Conservation (phyloP, 2,888 invertebrate genomes). For the Sclerodermus sp. region DNA sequence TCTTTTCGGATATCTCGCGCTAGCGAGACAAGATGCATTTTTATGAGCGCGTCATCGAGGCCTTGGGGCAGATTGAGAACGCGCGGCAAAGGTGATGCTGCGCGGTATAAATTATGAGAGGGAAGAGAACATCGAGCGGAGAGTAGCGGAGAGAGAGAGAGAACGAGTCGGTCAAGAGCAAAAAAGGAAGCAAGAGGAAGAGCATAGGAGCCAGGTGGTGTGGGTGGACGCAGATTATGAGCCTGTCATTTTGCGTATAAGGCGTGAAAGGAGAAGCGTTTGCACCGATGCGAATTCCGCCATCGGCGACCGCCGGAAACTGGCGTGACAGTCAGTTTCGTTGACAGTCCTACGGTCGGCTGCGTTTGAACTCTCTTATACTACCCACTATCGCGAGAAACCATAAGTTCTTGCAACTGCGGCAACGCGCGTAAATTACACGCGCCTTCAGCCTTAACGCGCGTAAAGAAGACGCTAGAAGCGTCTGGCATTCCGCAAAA, state of each 20-base stretch:
- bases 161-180: conserved; percentile 5
- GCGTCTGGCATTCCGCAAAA: too few relatives aligned
- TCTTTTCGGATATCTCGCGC: too few relatives aligned
- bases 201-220: conserved; percentile 19
- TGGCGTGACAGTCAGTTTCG: conserved; percentile 9
- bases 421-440: too few relatives aligned
- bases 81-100: too few relatives aligned
- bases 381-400: too few relatives aligned
- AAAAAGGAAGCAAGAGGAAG: neutral
- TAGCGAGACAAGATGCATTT: too few relatives aligned
- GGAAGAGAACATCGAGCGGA: too few relatives aligned
- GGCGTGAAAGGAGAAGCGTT: conserved; percentile 39
- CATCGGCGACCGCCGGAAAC: conserved; percentile 11
- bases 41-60: conserved; percentile 14
- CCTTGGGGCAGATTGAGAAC: conserved; percentile 2
- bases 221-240: conserved; percentile 47
- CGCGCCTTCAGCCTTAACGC: too few relatives aligned
- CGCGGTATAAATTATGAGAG: too few relatives aligned
- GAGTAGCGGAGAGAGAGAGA: neutral
- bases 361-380: too few relatives aligned
- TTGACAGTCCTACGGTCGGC: neutral
- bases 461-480: too few relatives aligned
- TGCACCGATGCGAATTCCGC: conserved; percentile 32
- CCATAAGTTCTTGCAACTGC: too few relatives aligned
- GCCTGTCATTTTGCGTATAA: conserved; percentile 41